Percentiles rank a stretch among this genome's conserved stretches.
Conservation (phyloP, 2,888 invertebrate genomes). For the Isotomurus palustris region DNA sequence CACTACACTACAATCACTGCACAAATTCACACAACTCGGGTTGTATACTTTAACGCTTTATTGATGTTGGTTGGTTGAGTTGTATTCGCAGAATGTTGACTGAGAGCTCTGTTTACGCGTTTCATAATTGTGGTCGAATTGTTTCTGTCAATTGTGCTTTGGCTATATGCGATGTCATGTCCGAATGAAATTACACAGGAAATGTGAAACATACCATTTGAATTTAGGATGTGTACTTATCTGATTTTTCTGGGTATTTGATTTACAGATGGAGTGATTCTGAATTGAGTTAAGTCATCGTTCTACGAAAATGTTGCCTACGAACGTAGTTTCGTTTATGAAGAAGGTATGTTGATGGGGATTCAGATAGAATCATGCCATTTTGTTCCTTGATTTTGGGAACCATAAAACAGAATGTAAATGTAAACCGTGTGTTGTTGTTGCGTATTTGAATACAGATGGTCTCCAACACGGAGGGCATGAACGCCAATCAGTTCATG, state of each 20-base stretch:
- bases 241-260: too few relatives aligned
- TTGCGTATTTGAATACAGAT: constrained; percentile 23
- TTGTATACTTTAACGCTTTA: too few relatives aligned
- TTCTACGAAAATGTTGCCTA: constrained; percentile 69
- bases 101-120: too few relatives aligned
- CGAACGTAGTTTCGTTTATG: constrained; percentile 87
- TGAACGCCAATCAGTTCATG: constrained; percentile 41
- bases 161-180: too few relatives aligned
- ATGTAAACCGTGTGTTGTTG: neutral
- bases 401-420: neutral
- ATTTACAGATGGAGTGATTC: constrained; percentile 10
- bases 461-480: constrained; percentile 45
- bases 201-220: neutral
- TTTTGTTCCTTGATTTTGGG: neutral
- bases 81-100: too few relatives aligned
- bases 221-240: too few relatives aligned
- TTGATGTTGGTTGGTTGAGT: too few relatives aligned
- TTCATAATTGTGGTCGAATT: too few relatives aligned
- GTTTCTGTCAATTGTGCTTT: too few relatives aligned
- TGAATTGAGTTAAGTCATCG: neutral
- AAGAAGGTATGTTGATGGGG: constrained; percentile 68
- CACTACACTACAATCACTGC: too few relatives aligned
- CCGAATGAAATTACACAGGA: too few relatives aligned
- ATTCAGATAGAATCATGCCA: neutral
- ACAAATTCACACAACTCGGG: too few relatives aligned